Evolutionary conservation across 1,140 invertebrate species (phyloP).

Genomic region (Bathynomus jamesi): DNA sequence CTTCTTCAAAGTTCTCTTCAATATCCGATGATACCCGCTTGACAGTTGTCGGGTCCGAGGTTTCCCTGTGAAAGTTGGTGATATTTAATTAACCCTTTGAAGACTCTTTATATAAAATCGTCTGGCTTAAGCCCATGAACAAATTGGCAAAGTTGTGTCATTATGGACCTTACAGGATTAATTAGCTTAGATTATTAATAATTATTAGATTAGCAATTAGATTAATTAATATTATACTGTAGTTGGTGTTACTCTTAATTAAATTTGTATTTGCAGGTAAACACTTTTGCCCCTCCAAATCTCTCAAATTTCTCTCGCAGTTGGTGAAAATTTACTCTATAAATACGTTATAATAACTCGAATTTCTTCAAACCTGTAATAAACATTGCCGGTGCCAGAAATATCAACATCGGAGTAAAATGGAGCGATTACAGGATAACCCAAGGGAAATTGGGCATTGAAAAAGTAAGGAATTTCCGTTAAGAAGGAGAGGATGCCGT

Average conservation of each 20-base stretch:
- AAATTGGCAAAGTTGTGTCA: background rate
- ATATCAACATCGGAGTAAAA: slow-evolving; percentile 88
- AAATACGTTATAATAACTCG: too few relatives aligned
- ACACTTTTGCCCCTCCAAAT: too few relatives aligned
- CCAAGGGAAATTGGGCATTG: slow-evolving; percentile 80
- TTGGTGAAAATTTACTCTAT: too few relatives aligned
- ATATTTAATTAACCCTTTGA: too few relatives aligned
- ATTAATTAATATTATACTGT: too few relatives aligned
- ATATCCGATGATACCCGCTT: slow-evolving; percentile 13
- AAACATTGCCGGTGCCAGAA: slow-evolving; percentile 61
- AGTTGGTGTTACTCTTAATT: too few relatives aligned
- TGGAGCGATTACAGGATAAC: slow-evolving; percentile 79
- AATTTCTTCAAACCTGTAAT: slow-evolving; percentile 64
- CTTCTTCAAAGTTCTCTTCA: slow-evolving; percentile 40
- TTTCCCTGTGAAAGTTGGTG: slow-evolving; percentile 21
- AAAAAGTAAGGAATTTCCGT: slow-evolving; percentile 74
- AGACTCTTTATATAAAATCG: background rate
- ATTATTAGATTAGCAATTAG: too few relatives aligned
- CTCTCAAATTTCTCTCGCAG: too few relatives aligned
- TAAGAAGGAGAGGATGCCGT: slow-evolving; percentile 82
- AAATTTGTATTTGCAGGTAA: too few relatives aligned
- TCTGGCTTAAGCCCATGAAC: background rate
- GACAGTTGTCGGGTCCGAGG: slow-evolving; percentile 27
- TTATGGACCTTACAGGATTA: too few relatives aligned
- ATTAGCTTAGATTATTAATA: too few relatives aligned